phyloP scores from a whole-genome alignment of 1,140 invertebrate genomes.

The Linepithema humile region DNA sequence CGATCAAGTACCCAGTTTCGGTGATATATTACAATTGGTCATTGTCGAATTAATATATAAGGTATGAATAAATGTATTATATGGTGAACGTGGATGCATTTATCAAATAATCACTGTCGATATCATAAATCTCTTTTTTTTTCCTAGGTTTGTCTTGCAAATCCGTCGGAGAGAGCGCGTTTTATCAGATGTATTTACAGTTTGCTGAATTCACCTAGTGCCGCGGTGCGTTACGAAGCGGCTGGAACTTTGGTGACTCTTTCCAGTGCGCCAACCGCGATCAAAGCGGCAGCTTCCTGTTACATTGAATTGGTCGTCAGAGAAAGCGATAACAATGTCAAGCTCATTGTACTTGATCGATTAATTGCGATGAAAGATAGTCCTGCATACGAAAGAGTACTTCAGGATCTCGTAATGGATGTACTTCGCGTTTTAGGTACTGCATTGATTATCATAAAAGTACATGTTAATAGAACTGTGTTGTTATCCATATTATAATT shows the following conservation, averaged over 20 bases:
- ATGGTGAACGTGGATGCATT: neutral
- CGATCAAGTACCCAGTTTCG: conserved; percentile 97
- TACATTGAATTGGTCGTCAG: conserved; percentile 99
- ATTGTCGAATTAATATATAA: conserved; percentile 99
- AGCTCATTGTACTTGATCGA: conserved; percentile 98
- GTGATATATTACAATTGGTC: conserved; percentile 98
- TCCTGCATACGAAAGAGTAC: conserved; percentile 95
- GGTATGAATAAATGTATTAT: conserved; percentile 84
- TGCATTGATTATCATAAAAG: neutral
- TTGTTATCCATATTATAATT: neutral
- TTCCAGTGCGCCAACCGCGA: conserved; percentile 97
- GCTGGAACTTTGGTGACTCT: conserved; percentile 99
- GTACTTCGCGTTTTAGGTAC: conserved; percentile 95
- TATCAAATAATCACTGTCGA: neutral
- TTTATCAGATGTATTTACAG: conserved; percentile 99
- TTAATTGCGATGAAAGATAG: conserved; percentile 95
- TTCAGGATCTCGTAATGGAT: conserved; percentile 99
- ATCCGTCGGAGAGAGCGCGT: conserved; percentile 97
- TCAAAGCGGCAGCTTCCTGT: conserved; percentile 98
- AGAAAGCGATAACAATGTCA: conserved; percentile 99
- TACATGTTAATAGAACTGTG: neutral
- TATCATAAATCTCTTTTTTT: conserved; percentile 5
- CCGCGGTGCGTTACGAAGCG: conserved; percentile 99
- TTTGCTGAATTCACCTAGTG: conserved; percentile 97
- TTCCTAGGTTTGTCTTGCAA: conserved; percentile 98